phyloP scores from a whole-genome alignment of 2,113 vertebrate species.

The Paralichthys olivaceus region DNA sequence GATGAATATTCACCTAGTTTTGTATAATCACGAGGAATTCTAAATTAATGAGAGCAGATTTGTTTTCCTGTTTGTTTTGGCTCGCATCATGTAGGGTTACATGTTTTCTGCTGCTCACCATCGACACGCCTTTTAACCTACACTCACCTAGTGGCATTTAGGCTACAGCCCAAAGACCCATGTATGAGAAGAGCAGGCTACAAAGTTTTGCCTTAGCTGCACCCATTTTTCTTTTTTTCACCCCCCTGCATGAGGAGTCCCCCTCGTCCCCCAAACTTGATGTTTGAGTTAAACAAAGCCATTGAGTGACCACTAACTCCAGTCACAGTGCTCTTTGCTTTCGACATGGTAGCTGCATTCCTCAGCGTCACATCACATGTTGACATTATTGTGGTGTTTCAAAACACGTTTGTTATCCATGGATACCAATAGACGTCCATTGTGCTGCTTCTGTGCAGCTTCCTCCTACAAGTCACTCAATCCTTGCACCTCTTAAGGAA shows the following conservation, averaged over 20 bases:
- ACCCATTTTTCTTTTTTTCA: slow-evolving; percentile 1
- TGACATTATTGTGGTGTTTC: slow-evolving; percentile 15
- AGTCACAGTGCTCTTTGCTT: slow-evolving; percentile 10
- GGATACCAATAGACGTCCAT: slow-evolving; percentile 43
- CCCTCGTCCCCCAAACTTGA: slow-evolving; percentile 28
- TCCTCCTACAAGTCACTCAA: slow-evolving; percentile 40
- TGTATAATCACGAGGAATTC: slow-evolving; percentile 28
- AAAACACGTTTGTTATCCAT: slow-evolving; percentile 48
- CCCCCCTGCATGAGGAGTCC: slow-evolving; percentile 42
- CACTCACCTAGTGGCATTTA: slow-evolving; percentile 64
- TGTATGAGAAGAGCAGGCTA: slow-evolving; percentile 25
- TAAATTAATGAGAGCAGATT: slow-evolving; percentile 32
- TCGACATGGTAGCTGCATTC: slow-evolving; percentile 50
- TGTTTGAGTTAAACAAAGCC: slow-evolving; percentile 29
- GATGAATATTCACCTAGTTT: slow-evolving; percentile 51
- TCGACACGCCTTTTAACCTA: slow-evolving; percentile 58
- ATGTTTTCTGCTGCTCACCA: slow-evolving; percentile 60
- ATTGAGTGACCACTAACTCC: slow-evolving; percentile 5
- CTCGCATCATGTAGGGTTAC: slow-evolving; percentile 37
- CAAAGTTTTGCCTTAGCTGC: slow-evolving; percentile 57
- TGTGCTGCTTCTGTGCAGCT: slow-evolving; percentile 47
- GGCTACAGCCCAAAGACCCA: slow-evolving; percentile 75
- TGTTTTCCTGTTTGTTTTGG: not conserved
- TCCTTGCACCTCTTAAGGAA: slow-evolving; percentile 70
- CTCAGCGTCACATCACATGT: slow-evolving; percentile 49